phyloP scores from a whole-genome alignment of 2,797 vertebrate genomes.

The Linurgus olivaceus region DNA sequence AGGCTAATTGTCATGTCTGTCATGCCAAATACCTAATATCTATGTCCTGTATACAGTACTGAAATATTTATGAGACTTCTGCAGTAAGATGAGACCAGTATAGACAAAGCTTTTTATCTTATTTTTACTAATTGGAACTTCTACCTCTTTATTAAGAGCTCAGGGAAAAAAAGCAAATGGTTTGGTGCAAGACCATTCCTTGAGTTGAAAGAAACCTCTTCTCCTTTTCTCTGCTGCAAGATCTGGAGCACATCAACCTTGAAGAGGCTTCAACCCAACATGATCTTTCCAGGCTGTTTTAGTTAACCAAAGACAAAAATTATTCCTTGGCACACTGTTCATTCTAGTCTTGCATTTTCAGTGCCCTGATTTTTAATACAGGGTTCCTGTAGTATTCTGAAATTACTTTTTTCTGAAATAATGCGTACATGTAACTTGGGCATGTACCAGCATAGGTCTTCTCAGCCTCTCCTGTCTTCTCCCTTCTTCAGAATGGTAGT shows the following conservation, averaged over 20 bases:
- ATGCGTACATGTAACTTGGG: background rate
- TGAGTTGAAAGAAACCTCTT: background rate
- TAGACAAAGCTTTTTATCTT: background rate
- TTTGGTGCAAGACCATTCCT: background rate
- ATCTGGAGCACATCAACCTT: background rate
- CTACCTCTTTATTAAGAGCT: background rate
- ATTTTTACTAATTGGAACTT: background rate
- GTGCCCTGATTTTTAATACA: background rate
- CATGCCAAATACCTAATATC: background rate
- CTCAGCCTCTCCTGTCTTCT: background rate
- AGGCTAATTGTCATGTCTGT: background rate
- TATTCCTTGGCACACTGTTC: background rate
- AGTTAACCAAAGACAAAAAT: background rate
- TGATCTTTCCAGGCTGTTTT: background rate
- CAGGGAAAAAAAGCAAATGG: background rate
- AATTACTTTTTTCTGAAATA: background rate
- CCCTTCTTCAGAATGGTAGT: background rate
- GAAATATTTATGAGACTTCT: background rate
- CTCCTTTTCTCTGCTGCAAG: background rate
- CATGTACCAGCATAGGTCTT: background rate
- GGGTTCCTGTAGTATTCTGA: background rate
- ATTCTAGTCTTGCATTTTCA: background rate
- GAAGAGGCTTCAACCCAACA: background rate
- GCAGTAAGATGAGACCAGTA: background rate
- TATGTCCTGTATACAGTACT: background rate